Conservation (phyloP, 2,888 invertebrate genomes). For the Synergus gifuensis region DNA sequence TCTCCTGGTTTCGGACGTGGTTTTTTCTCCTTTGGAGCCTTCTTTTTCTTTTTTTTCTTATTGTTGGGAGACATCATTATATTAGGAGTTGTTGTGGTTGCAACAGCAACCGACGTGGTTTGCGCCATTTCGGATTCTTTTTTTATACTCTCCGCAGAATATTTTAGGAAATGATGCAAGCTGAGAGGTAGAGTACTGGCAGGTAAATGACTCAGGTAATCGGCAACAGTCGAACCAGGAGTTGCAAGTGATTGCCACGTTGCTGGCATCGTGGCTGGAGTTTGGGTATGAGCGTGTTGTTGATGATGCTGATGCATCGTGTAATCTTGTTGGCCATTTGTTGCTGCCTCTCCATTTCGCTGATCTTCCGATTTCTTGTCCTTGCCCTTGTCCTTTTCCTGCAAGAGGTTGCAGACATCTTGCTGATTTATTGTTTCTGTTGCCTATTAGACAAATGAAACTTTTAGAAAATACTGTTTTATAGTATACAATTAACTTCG, state of each 20-base stretch:
- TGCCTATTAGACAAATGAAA: conserved; percentile 62
- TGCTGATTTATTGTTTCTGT: conserved; percentile 73
- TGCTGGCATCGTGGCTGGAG: conserved; percentile 79
- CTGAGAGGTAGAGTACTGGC: conserved; percentile 87
- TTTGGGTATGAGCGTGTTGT: conserved; percentile 76
- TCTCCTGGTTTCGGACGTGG: conserved; percentile 91
- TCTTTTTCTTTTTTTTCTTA: conserved; percentile 91
- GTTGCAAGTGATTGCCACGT: conserved; percentile 86
- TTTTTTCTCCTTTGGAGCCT: conserved; percentile 87
- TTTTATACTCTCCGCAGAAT: conserved; percentile 88
- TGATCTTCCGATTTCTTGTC: conserved; percentile 73
- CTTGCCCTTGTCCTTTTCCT: conserved; percentile 73
- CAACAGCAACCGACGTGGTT: conserved; percentile 77
- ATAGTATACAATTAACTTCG: neutral
- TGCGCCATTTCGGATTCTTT: conserved; percentile 83
- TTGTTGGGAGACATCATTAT: conserved; percentile 62
- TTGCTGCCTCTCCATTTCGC: conserved; percentile 78
- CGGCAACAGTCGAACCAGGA: conserved; percentile 90
- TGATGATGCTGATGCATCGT: conserved; percentile 78
- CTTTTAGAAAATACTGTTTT: neutral
- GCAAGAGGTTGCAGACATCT: conserved; percentile 74
- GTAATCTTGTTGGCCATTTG: conserved; percentile 80
- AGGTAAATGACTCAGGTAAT: conserved; percentile 89
- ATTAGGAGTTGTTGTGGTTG: conserved; percentile 75
- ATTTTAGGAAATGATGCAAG: conserved; percentile 90